Evolutionary conservation across 2,797 vertebrate genomes (phyloP).

Genomic region (Xenops minutus): DNA sequence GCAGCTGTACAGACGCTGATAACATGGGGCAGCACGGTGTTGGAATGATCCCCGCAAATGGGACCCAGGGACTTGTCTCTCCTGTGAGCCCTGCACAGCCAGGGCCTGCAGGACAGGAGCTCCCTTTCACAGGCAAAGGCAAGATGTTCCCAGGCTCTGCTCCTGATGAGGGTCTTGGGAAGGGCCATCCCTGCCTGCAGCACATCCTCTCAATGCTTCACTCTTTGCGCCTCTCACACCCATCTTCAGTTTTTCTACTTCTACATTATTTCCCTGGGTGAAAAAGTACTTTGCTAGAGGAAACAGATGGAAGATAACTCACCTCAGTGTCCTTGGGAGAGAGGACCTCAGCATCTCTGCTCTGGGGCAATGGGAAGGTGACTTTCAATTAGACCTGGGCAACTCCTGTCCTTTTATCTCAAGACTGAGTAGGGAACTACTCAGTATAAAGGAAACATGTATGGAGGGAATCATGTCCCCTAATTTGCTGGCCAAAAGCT

Average conservation of each 20-base stretch:
- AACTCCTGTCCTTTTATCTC: background rate
- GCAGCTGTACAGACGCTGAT: conserved; percentile 69
- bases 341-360: background rate
- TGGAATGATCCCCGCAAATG: conserved; percentile 30
- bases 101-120: conserved; percentile 73
- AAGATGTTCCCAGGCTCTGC: background rate
- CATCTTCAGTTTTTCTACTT: background rate
- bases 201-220: background rate
- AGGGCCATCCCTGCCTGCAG: background rate
- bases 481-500: background rate
- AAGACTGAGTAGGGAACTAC: background rate
- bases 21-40: background rate
- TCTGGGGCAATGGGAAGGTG: background rate
- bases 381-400: background rate
- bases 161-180: background rate
- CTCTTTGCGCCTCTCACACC: background rate
- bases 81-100: conserved; percentile 53
- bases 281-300: background rate
- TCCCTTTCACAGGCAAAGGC: background rate
- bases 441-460: background rate
- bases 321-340: background rate
- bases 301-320: background rate
- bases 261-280: background rate
- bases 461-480: background rate
- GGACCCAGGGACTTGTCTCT: conserved; percentile 56